Evolutionary conservation across 2,888 invertebrate species (phyloP).

Genomic region (Pyrrhosoma nymphula): DNA sequence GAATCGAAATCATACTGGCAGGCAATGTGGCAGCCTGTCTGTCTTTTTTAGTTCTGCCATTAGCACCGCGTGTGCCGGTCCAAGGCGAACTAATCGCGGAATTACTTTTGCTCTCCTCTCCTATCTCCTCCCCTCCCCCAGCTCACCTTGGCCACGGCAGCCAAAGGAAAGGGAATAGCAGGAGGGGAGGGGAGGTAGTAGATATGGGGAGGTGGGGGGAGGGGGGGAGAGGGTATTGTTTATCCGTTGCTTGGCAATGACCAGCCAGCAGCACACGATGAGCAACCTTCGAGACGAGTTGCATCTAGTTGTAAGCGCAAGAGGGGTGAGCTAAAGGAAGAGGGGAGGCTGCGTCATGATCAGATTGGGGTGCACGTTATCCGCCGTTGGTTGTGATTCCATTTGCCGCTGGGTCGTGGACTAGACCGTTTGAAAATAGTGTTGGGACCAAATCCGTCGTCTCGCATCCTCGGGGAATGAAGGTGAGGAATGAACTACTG

Average conservation of each 20-base stretch:
- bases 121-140: not conserved
- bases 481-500: not conserved
- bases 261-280: not conserved
- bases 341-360: not conserved
- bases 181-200: not conserved
- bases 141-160: not conserved
- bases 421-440: not conserved
- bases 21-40: no score
- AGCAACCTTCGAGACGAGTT: not conserved
- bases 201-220: no score
- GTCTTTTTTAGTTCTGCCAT: not conserved
- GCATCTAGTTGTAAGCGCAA: not conserved
- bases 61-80: not conserved
- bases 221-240: not conserved
- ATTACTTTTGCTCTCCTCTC: not conserved
- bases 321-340: not conserved
- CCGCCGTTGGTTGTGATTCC: not conserved
- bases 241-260: not conserved
- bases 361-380: not conserved
- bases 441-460: not conserved
- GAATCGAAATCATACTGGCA: no score
- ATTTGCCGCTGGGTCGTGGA: not conserved
- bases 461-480: not conserved
- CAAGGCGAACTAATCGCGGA: not conserved
- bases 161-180: not conserved